Evolutionary conservation across 2,797 vertebrate genomes (phyloP).

Genomic region (Falco novaeseelandiae): DNA sequence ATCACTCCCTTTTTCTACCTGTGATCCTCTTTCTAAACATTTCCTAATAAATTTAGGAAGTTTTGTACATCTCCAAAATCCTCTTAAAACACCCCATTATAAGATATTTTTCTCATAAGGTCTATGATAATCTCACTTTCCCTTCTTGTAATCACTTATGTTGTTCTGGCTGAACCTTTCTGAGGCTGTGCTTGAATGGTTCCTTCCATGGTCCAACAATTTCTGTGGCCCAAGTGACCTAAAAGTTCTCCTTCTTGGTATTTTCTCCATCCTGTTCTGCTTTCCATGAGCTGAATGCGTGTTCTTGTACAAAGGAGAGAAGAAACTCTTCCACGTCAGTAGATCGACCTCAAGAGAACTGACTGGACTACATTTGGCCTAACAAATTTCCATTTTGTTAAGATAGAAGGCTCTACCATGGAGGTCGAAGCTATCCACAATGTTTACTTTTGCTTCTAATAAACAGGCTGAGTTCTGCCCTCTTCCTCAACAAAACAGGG

Average conservation of each 20-base stretch:
- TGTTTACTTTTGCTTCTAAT: background rate
- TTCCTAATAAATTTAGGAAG: background rate
- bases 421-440: background rate
- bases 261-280: background rate
- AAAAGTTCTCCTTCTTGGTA: background rate
- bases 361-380: background rate
- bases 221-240: background rate
- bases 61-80: background rate
- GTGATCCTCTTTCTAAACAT: background rate
- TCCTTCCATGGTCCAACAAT: background rate
- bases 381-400: background rate
- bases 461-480: background rate
- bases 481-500: background rate
- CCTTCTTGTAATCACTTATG: background rate
- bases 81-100: background rate
- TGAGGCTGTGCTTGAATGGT: background rate
- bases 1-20: background rate
- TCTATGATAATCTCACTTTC: background rate
- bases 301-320: background rate
- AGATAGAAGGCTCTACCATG: background rate
- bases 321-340: background rate
- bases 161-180: background rate
- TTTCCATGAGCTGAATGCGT: background rate
- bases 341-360: background rate
- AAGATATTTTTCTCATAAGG: background rate